Conservation (phyloP, 92 coral and sea anemone genomes). For the Bergia puertoricense region DNA sequence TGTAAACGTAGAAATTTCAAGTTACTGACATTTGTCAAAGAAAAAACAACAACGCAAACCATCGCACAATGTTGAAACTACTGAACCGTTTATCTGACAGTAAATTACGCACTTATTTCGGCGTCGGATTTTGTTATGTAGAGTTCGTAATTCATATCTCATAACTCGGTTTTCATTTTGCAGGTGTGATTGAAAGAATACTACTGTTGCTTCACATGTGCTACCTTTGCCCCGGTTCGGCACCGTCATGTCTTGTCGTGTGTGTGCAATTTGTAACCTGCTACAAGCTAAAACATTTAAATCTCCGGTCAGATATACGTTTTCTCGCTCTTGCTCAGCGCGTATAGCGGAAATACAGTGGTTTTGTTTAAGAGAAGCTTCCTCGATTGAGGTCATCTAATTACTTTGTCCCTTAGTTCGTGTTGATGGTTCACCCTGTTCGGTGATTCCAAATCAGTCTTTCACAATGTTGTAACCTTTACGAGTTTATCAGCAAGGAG, state of each 20-base stretch:
- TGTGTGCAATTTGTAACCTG: neutral
- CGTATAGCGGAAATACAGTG: constrained; percentile 24
- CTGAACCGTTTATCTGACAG: neutral
- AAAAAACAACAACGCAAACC: neutral
- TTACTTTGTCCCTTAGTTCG: neutral
- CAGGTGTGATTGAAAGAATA: constrained; percentile 29
- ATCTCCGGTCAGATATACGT: neutral
- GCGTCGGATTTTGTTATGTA: neutral
- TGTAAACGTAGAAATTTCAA: neutral
- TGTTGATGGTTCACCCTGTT: neutral
- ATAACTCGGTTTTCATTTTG: neutral
- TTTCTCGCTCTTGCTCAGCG: neutral
- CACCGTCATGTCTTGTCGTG: neutral
- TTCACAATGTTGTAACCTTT: neutral
- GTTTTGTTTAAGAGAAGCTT: constrained; percentile 18
- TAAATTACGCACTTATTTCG: neutral
- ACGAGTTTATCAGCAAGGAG: constrained; percentile 21
- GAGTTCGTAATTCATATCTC: neutral
- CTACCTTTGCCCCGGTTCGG: neutral
- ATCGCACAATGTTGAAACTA: neutral
- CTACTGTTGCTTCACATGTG: neutral
- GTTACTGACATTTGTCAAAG: neutral
- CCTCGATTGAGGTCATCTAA: constrained; percentile 11
- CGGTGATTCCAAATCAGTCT: neutral
- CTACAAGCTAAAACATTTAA: neutral